Evolutionary conservation across 2,888 invertebrate species (phyloP).

Genomic region (Tubulanus polymorphus): DNA sequence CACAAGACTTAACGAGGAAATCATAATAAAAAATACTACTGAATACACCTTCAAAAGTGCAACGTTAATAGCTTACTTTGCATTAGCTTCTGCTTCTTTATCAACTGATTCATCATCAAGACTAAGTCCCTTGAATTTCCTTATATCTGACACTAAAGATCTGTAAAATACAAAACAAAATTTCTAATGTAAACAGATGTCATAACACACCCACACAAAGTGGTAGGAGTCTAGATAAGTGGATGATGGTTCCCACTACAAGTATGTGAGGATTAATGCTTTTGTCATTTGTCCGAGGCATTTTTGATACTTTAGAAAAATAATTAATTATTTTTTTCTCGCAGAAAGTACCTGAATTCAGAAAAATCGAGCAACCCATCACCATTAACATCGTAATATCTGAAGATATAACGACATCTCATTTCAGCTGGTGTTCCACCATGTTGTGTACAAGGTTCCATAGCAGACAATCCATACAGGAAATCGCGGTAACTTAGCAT

Average conservation of each 20-base stretch:
- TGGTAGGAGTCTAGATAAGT: too few relatives aligned
- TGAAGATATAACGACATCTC: conserved; percentile 68
- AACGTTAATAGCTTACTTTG: conserved; percentile 48
- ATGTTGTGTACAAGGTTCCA: conserved; percentile 66
- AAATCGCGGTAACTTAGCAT: conserved; percentile 43
- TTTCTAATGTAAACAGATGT: too few relatives aligned
- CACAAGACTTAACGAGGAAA: too few relatives aligned
- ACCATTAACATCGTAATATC: conserved; percentile 55
- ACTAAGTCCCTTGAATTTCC: conserved; percentile 58
- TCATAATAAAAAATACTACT: too few relatives aligned
- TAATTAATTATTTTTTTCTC: too few relatives aligned
- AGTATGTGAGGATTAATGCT: too few relatives aligned
- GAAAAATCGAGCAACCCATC: conserved; percentile 55
- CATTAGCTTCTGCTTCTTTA: conserved; percentile 58
- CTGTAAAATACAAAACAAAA: conserved; percentile 33
- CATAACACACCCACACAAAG: too few relatives aligned
- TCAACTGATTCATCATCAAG: conserved; percentile 59
- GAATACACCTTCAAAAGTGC: too few relatives aligned
- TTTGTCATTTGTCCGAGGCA: too few relatives aligned
- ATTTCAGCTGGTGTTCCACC: conserved; percentile 65
- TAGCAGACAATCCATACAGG: conserved; percentile 62
- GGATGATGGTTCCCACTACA: too few relatives aligned
- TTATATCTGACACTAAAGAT: conserved; percentile 59
- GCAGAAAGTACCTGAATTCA: conserved; percentile 60
- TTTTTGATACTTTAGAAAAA: too few relatives aligned